These are phyloP conservation scores for Ceratina japonica DNA, from an alignment of 1,140 invertebrate species.

Conservation along the genomic window DNA sequence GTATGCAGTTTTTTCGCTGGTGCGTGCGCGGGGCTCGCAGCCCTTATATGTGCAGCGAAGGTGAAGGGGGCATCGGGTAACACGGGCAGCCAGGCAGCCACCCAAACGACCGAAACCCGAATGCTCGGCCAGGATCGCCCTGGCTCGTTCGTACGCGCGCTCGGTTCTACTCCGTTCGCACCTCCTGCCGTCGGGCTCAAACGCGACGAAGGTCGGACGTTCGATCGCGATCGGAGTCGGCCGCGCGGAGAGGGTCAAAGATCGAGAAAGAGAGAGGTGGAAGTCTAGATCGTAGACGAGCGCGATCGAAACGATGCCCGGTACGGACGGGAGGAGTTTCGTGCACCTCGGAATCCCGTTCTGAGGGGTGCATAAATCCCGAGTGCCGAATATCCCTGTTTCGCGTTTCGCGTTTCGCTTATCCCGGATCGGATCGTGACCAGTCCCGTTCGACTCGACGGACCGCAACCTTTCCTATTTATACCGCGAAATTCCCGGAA, in stretches of 20 bases:
- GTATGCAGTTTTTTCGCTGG: conserved; percentile 70
- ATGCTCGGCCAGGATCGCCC: conserved; percentile 62
- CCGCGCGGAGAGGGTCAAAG: conserved; percentile 16
- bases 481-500: conserved; percentile 67
- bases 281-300: conserved; percentile 10
- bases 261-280: conserved; percentile 32
- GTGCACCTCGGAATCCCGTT: conserved; percentile 48
- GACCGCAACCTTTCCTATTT: conserved; percentile 58
- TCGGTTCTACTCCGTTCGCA: not conserved
- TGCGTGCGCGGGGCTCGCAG: conserved; percentile 73
- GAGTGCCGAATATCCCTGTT: conserved; percentile 54
- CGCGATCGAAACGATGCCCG: conserved; percentile 39
- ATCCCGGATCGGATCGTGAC: conserved; percentile 27
- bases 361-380: conserved; percentile 61
- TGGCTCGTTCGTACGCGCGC: conserved; percentile 16
- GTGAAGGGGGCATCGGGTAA: conserved; percentile 76
- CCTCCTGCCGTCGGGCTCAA: not conserved
- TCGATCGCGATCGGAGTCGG: conserved; percentile 10
- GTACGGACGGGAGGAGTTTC: conserved; percentile 27
- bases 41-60: conserved; percentile 73
- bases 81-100: conserved; percentile 67
- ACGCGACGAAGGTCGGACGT: not conserved
- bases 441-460: conserved; percentile 19
- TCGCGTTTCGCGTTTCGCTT: conserved; percentile 22
- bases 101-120: conserved; percentile 66